phyloP scores from a whole-genome alignment of 2,888 invertebrate species.

The Caenorhabditis plicata region DNA sequence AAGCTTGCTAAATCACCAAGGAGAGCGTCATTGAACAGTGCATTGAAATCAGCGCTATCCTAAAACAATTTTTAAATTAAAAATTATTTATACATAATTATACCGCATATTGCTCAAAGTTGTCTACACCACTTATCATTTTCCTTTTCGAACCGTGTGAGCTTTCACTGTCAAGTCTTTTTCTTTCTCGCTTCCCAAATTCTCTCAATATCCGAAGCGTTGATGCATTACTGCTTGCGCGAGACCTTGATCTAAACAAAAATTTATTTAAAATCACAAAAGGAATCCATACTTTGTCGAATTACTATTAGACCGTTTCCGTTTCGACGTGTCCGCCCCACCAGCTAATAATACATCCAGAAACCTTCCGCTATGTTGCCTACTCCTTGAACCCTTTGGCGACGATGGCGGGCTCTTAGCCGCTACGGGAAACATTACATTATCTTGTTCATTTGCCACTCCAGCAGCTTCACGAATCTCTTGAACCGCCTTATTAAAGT shows the following conservation, averaged over 20 bases:
- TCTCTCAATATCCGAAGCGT: constrained; percentile 25
- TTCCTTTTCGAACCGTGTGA: constrained; percentile 33
- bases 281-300: constrained; percentile 24
- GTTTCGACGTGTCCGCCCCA: constrained; percentile 1
- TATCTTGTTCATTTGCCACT: constrained; percentile 19
- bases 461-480: constrained; percentile 56
- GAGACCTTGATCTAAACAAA: constrained; percentile 33
- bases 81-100: too few relatives aligned
- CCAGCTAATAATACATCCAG: constrained; percentile 19
- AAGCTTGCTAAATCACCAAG: constrained; percentile 12
- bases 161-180: constrained; percentile 32
- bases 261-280: not conserved
- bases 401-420: constrained; percentile 25
- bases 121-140: constrained; percentile 11
- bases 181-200: constrained; percentile 12
- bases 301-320: constrained; percentile 26
- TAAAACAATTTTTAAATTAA: not conserved
- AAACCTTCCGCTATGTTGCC: constrained; percentile 15
- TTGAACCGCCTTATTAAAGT: constrained; percentile 53
- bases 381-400: constrained; percentile 11
- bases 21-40: constrained; percentile 21
- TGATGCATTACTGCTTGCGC: constrained; percentile 41
- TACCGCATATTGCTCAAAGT: constrained; percentile 18
- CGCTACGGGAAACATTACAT: constrained; percentile 17
- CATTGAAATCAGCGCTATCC: constrained; percentile 22